Base-by-base conservation (phyloP, 2,888 invertebrate genomes). In the Diarsia rubi region DNA sequence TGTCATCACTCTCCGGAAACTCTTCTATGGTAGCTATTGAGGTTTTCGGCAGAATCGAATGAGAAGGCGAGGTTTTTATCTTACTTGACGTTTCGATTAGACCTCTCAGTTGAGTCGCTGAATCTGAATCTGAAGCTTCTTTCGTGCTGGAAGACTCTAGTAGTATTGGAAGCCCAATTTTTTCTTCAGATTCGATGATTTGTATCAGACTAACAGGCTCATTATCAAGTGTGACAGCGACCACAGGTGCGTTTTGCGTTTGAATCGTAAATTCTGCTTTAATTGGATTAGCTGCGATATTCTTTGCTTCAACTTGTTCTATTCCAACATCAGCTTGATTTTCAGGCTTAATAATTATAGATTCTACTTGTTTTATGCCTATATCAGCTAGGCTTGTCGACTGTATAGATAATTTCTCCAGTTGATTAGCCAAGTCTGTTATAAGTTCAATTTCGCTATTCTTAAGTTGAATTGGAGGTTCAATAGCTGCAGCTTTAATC, bases 21-120 rank as follows among this genome's bases (percentile, higher is more conserved):
- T 82, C 82, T 60, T 85, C 85, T n/a, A 82, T 82, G 0, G 82
- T 82, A 11, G 70, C 75, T 74, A 75, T 71, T 42, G 65, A 60
- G 16, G 62, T 67, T 74, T 60, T 77, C 42, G 79, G 74, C n/a
- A 67, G 42, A 47, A 75, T 78, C 9, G 81, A 84, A 62, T 84
- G 84, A 0, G 81, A 63, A 0, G 81, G 69, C 0, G 80, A 83
- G 0, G 81, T 66, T 62, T 81, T 81, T 0, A 80, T 66, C n/a
- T 82, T 85, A 44, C 45, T 71, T 8, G 84, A 66, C 31, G 62
- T 69, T 63, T 80, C 81, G 21, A 74, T 80, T 42, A 80, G 19
- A 27, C 16, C 81, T 75, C 77, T 75, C 1, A 84, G 77, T 54
- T 84, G 81, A 69, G 42, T 62, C 8, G 63, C 37, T 0, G 82